These are phyloP conservation scores for Phylloscopus trochilus DNA, from an alignment of 2,113 vertebrate genomes.

Conservation along the genomic window DNA sequence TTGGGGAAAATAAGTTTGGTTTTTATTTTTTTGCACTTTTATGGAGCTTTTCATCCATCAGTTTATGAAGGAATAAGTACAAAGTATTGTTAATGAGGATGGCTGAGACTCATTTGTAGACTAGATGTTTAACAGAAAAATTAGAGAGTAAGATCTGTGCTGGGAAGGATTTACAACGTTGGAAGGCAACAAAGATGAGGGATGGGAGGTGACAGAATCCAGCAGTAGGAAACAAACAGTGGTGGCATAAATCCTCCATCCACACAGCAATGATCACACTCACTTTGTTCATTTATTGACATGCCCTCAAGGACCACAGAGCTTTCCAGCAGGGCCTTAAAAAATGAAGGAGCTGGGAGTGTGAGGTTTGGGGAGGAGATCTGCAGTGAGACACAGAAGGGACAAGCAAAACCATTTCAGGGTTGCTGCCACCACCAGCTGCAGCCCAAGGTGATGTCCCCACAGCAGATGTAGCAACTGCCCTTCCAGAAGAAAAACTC, in stretches of 20 bases:
- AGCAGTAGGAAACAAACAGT: not conserved
- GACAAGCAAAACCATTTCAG: not conserved
- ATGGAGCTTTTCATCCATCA: constrained; percentile 40
- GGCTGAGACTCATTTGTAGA: constrained; percentile 33
- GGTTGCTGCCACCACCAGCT: not conserved
- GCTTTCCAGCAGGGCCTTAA: not conserved
- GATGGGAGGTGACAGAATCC: constrained; percentile 11
- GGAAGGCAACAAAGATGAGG: constrained; percentile 21
- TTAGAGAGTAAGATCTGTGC: constrained; percentile 8
- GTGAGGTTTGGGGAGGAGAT: not conserved
- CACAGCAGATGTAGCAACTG: not conserved
- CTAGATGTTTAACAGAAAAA: constrained; percentile 44
- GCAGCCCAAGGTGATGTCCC: not conserved
- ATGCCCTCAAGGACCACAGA: not conserved
- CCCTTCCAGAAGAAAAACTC: not conserved
- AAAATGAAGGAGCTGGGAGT: not conserved
- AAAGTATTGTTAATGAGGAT: constrained; percentile 42
- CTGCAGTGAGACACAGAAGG: not conserved
- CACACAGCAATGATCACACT: not conserved
- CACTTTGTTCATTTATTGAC: not conserved
- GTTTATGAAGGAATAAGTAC: constrained; percentile 48
- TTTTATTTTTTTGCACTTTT: not conserved
- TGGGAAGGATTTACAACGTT: not conserved
- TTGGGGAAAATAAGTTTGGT: constrained; percentile 11
- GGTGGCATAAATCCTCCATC: not conserved